These are phyloP conservation scores for Cactoblastis cactorum DNA, from an alignment of 2,888 invertebrate genomes.

Conservation along the genomic window DNA sequence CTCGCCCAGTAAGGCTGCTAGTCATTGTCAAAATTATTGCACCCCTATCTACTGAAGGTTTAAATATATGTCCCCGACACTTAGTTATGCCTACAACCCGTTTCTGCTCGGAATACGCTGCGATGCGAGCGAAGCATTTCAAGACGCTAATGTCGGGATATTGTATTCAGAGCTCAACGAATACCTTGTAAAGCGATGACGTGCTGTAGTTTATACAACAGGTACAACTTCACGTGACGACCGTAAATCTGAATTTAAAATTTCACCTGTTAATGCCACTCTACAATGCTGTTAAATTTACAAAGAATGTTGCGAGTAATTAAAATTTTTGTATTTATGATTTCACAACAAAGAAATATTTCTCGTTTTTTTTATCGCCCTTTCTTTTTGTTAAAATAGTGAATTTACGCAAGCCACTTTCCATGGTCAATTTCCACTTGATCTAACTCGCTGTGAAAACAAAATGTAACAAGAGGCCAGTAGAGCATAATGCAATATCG, in stretches of 20 bases:
- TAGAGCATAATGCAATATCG: slow-evolving; percentile 57
- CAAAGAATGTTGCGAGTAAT: slow-evolving; percentile 31
- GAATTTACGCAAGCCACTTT: slow-evolving; percentile 58
- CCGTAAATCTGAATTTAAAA: slow-evolving; percentile 8
- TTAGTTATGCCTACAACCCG: slow-evolving; percentile 71
- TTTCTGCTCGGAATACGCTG: slow-evolving; percentile 41
- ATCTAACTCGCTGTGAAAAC: slow-evolving; percentile 48
- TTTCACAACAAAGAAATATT: background rate
- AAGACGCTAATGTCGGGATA: slow-evolving; percentile 14
- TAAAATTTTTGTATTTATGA: background rate
- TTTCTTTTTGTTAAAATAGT: slow-evolving; percentile 36
- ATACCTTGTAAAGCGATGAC: background rate
- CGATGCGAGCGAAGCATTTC: slow-evolving; percentile 42
- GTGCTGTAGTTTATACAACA: background rate
- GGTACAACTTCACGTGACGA: slow-evolving; percentile 6
- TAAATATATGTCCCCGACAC: slow-evolving; percentile 78
- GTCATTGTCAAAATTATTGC: slow-evolving; percentile 80
- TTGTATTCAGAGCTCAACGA: slow-evolving; percentile 6
- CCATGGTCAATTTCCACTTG: slow-evolving; percentile 59
- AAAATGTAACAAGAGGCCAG: background rate
- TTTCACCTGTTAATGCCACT: background rate
- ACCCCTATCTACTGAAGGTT: slow-evolving; percentile 79
- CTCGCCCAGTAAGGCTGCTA: slow-evolving; percentile 77
- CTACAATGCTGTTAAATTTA: slow-evolving; percentile 6
- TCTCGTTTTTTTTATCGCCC: background rate